Conservation (phyloP, 2,888 invertebrate genomes). For the Caenorhabditis panamensis region DNA sequence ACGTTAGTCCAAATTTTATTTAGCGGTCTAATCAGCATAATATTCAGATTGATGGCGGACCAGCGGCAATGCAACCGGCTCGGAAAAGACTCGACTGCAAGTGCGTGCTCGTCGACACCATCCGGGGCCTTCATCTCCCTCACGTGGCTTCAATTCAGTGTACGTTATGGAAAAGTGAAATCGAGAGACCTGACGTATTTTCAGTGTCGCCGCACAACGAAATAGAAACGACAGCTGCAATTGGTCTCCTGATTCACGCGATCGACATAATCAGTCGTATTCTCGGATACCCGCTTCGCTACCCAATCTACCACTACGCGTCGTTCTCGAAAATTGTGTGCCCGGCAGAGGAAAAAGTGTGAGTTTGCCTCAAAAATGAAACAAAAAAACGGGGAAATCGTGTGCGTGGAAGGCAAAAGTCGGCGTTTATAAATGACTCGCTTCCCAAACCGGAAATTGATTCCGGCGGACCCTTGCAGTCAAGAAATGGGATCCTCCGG, state of each 20-base stretch:
- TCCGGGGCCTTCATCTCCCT: constrained; percentile 73
- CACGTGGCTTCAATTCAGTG: constrained; percentile 57
- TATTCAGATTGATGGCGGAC: constrained; percentile 61
- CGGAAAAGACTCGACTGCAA: constrained; percentile 36
- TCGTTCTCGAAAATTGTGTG: constrained; percentile 35
- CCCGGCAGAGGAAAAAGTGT: constrained; percentile 50
- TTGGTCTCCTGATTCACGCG: constrained; percentile 91
- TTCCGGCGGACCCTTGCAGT: not conserved
- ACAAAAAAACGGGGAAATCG: not conserved
- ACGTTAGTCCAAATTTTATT: constrained; percentile 19
- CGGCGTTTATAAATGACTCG: not conserved
- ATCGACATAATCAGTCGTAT: constrained; percentile 89
- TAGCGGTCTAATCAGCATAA: not conserved
- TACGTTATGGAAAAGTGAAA: constrained; percentile 21
- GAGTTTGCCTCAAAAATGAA: constrained; percentile 1
- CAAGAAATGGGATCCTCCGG: not conserved
- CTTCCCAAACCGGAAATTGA: constrained; percentile 3
- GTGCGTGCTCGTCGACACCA: constrained; percentile 66
- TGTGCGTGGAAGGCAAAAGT: not conserved
- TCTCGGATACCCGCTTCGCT: constrained; percentile 90
- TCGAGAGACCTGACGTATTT: not conserved
- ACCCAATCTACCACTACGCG: constrained; percentile 85
- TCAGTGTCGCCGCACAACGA: constrained; percentile 84
- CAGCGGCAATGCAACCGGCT: constrained; percentile 38
- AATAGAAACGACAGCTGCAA: constrained; percentile 88